Evolutionary conservation across 2,113 vertebrate species (phyloP).

Genomic region (Psilopsiagon aymara): DNA sequence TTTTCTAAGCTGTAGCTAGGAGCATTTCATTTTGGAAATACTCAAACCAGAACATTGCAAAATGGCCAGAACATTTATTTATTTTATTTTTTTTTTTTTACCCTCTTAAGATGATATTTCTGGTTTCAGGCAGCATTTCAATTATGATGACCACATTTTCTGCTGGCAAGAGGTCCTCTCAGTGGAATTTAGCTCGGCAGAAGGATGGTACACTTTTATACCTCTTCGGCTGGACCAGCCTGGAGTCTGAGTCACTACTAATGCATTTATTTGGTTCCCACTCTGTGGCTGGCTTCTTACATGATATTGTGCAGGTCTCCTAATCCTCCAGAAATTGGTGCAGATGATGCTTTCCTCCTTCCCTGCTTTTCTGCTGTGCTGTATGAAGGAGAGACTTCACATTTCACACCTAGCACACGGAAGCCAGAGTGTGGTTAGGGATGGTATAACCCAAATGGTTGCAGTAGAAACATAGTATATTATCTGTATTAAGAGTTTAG

Average conservation of each 20-base stretch:
- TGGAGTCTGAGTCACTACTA: background rate
- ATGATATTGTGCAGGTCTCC: background rate
- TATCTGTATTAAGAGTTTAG: background rate
- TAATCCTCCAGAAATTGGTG: background rate
- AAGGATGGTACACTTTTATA: background rate
- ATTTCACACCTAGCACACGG: background rate
- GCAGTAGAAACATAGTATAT: background rate
- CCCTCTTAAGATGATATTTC: background rate
- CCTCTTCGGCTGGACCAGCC: background rate
- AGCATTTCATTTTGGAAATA: background rate
- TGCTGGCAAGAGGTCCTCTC: background rate
- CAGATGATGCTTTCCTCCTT: background rate
- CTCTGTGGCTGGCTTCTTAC: background rate
- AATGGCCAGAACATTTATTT: background rate
- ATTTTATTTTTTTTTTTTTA: background rate
- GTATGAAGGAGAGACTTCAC: background rate
- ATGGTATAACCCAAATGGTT: background rate
- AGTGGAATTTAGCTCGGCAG: background rate
- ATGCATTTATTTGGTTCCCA: background rate
- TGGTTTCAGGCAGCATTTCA: background rate
- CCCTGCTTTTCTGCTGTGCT: background rate
- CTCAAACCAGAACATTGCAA: background rate
- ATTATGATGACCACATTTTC: background rate
- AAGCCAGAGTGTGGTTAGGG: background rate
- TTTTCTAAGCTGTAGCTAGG: background rate